Base-by-base conservation (phyloP, 1,140 invertebrate genomes). In the Tetragnatha versicolor region DNA sequence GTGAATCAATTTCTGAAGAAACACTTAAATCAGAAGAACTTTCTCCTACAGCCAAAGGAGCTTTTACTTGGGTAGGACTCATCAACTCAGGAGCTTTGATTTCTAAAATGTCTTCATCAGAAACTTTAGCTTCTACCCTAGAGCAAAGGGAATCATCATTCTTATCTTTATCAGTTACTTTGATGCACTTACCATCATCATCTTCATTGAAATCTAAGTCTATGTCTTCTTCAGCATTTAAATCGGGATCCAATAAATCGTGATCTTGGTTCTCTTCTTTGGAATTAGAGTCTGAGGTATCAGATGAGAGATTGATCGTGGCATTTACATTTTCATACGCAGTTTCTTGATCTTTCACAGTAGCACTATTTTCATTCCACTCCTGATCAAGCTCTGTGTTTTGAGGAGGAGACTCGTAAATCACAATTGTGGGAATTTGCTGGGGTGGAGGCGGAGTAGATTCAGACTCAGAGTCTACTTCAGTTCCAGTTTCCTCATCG, bases 401-500 rank as follows among this genome's bases (percentile, higher is more conserved):
- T 77, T 77, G 69, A 20, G 77, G 69, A 29, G 81, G 73, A 20
- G 78, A 83, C 72, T 85, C 85, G 39, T 86, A 83, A 33, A 86
- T 85, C 10, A 86, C 81, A 58, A 86, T 86, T n/a, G 85, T 85
- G 10, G 86, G 86, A 55, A 86, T 85, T 45, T 81, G 82, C 14
- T 83, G 84, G 0, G 79, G 75, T 20, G 81, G 81, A 27, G 83
- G 80, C 33, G 81, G 83, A 82, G 94, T 93, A 58, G 61, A 63
- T 66, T 93, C 93, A 83, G 95, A 95, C 87, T 95, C 94, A 0
- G 94, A 95, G 3, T 93, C 93, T 7, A 93, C 94, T 83, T 94
- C 93, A 76, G 91, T 90, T 79, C 91, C 90, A 82, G 58, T 39
- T 49, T 68, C 65, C 3, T 55, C 49, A n/a, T 47, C 76, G 20